phyloP scores from a whole-genome alignment of 2,113 vertebrate genomes.

The Felis chaus region DNA sequence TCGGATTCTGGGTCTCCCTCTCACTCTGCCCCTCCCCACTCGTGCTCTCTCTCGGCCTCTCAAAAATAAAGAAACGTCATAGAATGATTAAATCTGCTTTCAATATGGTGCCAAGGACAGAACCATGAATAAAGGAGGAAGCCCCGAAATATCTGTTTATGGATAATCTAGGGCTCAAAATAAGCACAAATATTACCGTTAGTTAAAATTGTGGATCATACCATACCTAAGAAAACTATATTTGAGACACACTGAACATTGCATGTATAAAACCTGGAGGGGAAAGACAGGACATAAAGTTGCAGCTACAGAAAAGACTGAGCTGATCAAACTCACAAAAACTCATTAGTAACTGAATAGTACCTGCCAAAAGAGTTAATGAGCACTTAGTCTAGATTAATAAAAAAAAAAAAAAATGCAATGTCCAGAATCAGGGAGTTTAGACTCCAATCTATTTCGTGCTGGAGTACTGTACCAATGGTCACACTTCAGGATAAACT shows the following conservation, averaged over 20 bases:
- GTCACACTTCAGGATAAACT: not conserved
- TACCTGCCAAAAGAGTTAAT: not conserved
- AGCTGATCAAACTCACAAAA: not conserved
- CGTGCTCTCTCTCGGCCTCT: too few species aligned
- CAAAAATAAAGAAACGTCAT: too few species aligned
- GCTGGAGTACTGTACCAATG: not conserved
- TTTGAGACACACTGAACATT: not conserved
- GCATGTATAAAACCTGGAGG: not conserved
- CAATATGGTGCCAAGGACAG: not conserved
- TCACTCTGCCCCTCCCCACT: too few species aligned
- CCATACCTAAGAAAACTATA: not conserved
- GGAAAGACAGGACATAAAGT: not conserved
- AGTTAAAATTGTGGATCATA: not conserved
- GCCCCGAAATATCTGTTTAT: not conserved
- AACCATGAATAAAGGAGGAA: not conserved
- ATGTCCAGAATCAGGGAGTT: not conserved
- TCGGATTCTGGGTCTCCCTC: too few species aligned
- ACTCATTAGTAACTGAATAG: not conserved
- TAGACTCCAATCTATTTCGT: not conserved
- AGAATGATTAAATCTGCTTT: not conserved
- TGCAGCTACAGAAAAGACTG: not conserved
- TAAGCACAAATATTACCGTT: not conserved
- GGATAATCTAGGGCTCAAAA: not conserved
- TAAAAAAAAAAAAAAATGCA: not conserved
- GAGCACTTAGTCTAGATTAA: not conserved